Conservation (phyloP, 2,888 invertebrate species). For the Sepioteuthis lessoniana region DNA sequence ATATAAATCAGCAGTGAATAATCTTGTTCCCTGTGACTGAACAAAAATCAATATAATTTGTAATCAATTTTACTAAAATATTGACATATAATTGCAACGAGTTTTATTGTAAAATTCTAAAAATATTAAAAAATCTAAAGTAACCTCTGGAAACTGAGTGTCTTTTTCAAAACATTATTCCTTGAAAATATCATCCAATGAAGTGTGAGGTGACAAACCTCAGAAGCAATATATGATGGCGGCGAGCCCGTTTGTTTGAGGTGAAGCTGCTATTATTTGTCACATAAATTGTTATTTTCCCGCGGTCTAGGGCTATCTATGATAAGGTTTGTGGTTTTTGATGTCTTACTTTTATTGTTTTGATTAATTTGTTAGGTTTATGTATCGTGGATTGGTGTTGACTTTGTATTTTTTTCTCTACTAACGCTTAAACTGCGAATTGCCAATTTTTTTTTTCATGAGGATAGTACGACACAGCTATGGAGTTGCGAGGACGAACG, state of each 20-base stretch:
- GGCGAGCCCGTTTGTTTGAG: slow-evolving; percentile 43
- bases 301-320: slow-evolving; percentile 33
- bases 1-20: neutral
- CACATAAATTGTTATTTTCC: slow-evolving; percentile 36
- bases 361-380: neutral
- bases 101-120: neutral
- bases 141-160: neutral
- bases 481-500: neutral
- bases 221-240: slow-evolving; percentile 41
- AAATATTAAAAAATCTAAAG: neutral
- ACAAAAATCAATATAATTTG: neutral
- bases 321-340: neutral
- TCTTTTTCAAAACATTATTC: neutral
- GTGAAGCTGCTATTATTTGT: slow-evolving; percentile 39
- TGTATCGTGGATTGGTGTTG: neutral
- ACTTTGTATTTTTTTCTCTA: neutral
- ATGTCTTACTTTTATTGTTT: neutral
- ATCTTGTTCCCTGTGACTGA: neutral
- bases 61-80: neutral
- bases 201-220: neutral
- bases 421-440: neutral
- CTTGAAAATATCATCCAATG: slow-evolving; percentile 6
- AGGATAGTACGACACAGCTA: neutral
- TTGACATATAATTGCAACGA: neutral
- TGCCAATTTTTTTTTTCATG: neutral